Evolutionary conservation across 2,797 vertebrate genomes (phyloP).

Genomic region (Lagocephalus sceleratus): DNA sequence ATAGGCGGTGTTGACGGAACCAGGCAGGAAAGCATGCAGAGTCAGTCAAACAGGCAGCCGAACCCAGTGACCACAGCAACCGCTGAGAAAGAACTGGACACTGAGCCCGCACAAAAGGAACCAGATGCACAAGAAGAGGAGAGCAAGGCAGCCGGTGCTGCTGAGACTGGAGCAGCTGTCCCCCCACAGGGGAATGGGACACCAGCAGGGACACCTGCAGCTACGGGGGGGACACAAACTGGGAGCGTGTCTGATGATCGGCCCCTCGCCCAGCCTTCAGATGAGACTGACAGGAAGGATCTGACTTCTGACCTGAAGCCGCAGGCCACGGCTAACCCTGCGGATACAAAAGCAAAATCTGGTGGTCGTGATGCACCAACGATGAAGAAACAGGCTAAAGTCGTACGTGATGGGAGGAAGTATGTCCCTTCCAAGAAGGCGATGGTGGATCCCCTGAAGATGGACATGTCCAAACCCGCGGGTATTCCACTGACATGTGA

Average conservation of each 20-base stretch:
- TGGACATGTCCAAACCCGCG: constrained; percentile 70
- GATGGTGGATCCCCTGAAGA: constrained; percentile 76
- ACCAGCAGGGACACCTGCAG: constrained; percentile 9
- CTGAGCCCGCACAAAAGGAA: constrained; percentile 21
- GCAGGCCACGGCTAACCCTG: background rate
- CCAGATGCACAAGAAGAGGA: constrained; percentile 12
- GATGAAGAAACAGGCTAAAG: constrained; percentile 36
- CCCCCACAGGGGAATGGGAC: constrained; percentile 13
- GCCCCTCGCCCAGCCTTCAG: constrained; percentile 1
- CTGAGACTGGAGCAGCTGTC: background rate
- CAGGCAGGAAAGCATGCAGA: constrained; percentile 56
- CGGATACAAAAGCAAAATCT: background rate
- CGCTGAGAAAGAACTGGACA: constrained; percentile 15
- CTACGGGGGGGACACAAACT: constrained; percentile 6
- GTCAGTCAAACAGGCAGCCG: constrained; percentile 20
- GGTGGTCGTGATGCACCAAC: constrained; percentile 14
- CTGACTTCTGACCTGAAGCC: constrained; percentile 19
- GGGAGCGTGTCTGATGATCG: constrained; percentile 12
- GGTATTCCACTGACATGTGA: constrained; percentile 72
- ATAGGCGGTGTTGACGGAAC: constrained; percentile 14
- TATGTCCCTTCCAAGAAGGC: constrained; percentile 74
- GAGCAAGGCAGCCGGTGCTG: background rate
- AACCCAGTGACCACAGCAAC: constrained; percentile 27
- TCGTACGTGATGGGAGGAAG: constrained; percentile 41
- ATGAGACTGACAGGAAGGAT: constrained; percentile 2